Evolutionary conservation across 2,888 invertebrate species (phyloP).

Genomic region (Megamerina dolium): DNA sequence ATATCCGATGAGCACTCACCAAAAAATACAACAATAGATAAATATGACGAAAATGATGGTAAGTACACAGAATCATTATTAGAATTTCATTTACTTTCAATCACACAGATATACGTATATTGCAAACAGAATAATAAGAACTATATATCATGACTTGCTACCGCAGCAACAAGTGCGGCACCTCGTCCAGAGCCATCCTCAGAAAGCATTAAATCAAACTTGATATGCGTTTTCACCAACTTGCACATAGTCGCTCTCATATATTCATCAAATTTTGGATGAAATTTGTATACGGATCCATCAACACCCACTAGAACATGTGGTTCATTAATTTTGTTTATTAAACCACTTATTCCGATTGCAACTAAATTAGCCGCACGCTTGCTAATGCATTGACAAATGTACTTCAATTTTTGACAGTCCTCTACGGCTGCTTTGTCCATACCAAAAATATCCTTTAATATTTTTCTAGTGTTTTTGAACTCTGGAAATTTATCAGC

Average conservation of each 20-base stretch:
- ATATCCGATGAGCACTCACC: no score
- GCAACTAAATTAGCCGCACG: slow-evolving; percentile 89
- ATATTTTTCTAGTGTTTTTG: slow-evolving; percentile 69
- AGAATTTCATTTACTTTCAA: no score
- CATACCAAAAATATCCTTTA: slow-evolving; percentile 63
- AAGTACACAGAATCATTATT: no score
- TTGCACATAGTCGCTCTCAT: slow-evolving; percentile 80
- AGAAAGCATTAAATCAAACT: slow-evolving; percentile 89
- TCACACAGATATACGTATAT: no score
- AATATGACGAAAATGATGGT: no score
- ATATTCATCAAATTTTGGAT: slow-evolving; percentile 89
- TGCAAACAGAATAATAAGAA: no score
- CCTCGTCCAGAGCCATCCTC: slow-evolving; percentile 94
- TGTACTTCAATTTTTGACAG: slow-evolving; percentile 81
- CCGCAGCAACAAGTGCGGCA: slow-evolving; percentile 90
- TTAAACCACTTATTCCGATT: slow-evolving; percentile 76
- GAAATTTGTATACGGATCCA: slow-evolving; percentile 92
- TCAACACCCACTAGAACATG: slow-evolving; percentile 90
- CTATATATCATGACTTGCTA: slow-evolving; percentile 51
- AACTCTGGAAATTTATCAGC: slow-evolving; percentile 72
- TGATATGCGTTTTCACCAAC: slow-evolving; percentile 64
- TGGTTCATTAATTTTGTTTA: slow-evolving; percentile 84
- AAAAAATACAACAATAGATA: no score
- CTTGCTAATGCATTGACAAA: slow-evolving; percentile 84
- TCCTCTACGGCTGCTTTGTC: slow-evolving; percentile 73